Conservation (phyloP, 2,797 vertebrate genomes). For the Trematomus bernacchii region DNA sequence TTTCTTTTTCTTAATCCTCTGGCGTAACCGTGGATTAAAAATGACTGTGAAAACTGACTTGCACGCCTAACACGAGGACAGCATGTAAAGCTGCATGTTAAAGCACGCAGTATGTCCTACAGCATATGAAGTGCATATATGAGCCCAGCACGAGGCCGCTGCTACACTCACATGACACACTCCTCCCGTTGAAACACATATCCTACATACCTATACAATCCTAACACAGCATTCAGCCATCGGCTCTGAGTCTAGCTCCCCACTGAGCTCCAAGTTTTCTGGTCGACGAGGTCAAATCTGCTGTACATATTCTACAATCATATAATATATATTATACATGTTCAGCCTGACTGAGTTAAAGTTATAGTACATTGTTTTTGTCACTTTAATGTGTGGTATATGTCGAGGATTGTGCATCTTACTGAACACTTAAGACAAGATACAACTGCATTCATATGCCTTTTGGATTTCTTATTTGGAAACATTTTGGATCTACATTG, state of each 20-base stretch:
- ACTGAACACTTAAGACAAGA: neutral
- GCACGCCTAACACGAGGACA: too few relatives aligned
- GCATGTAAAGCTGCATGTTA: neutral
- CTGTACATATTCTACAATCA: neutral
- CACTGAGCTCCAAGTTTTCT: neutral
- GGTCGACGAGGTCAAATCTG: neutral
- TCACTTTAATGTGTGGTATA: neutral
- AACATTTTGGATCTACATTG: too few relatives aligned
- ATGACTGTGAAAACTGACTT: too few relatives aligned
- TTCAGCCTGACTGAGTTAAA: neutral
- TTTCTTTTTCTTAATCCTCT: too few relatives aligned
- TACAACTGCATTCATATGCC: too few relatives aligned
- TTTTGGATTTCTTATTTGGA: too few relatives aligned
- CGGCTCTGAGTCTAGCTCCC: too few relatives aligned
- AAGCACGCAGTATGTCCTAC: neutral
- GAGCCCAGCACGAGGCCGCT: neutral
- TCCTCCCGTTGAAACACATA: neutral
- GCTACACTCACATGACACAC: neutral
- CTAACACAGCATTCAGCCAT: too few relatives aligned
- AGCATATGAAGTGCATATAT: neutral
- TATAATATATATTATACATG: neutral
- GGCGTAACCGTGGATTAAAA: too few relatives aligned
- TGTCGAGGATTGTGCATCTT: neutral
- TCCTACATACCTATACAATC: neutral
- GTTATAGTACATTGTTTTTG: neutral